These are phyloP conservation scores for Archegozetes longisetosus DNA, from an alignment of 1,140 invertebrate genomes.

Conservation along the genomic window DNA sequence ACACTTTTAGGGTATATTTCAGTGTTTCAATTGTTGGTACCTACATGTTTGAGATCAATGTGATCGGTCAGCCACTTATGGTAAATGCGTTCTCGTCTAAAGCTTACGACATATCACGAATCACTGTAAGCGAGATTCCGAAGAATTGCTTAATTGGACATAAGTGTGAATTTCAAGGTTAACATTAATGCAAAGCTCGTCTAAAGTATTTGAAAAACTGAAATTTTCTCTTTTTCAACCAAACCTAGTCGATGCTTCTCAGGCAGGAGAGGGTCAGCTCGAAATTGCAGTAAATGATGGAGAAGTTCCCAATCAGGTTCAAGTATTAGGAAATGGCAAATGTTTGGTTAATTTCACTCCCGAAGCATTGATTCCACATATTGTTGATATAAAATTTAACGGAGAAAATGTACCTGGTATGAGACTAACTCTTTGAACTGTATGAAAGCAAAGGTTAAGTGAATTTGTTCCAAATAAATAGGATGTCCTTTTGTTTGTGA, in stretches of 20 bases:
- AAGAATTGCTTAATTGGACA: constrained; percentile 67
- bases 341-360: constrained; percentile 92
- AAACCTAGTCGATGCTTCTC: constrained; percentile 69
- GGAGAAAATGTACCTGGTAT: constrained; percentile 75
- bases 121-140: constrained; percentile 71
- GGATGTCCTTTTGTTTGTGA: constrained; percentile 75
- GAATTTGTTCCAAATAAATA: constrained; percentile 16
- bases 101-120: constrained; percentile 78
- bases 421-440: constrained; percentile 16
- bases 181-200: constrained; percentile 10
- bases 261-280: constrained; percentile 87
- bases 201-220: not conserved
- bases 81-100: constrained; percentile 72
- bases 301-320: constrained; percentile 92
- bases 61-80: constrained; percentile 66
- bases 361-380: constrained; percentile 71
- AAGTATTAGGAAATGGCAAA: constrained; percentile 78
- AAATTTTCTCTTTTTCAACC: not conserved
- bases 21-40: constrained; percentile 46
- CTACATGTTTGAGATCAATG: constrained; percentile 68
- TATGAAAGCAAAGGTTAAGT: not conserved
- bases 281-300: constrained; percentile 97
- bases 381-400: constrained; percentile 97
- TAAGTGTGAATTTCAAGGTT: constrained; percentile 80
- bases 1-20: constrained; percentile 72